Evolutionary conservation across 1,140 invertebrate genomes (phyloP), one percentile per base, ranked within the genome.

Genomic region (Lepidurus apus): DNA sequence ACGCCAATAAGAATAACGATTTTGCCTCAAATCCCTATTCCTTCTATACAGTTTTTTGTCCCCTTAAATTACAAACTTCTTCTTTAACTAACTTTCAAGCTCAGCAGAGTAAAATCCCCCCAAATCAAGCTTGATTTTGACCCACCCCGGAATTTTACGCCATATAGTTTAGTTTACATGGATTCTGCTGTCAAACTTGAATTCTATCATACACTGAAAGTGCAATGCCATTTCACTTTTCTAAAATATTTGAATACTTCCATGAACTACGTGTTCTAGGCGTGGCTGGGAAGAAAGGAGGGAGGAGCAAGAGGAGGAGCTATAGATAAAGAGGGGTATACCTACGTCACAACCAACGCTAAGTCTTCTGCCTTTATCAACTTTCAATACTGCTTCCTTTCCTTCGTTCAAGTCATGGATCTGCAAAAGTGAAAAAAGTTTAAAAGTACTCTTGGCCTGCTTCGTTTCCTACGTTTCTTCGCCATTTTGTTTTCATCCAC

Each of bases 401-500:
- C 13, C 53, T 65, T 17, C 47, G 34, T 4, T 42, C 77, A n/a
- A 10, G 77, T 43, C 77, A 10, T 13, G 42, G 21, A 26, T 78
- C 26, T 74, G 8, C 77, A 34, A 34, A 34, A 34, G 34, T 34
- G 34, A 34, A 34, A 34, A 34, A 34, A 34, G 4, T 42, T 78
- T 1, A 13, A 65, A 65, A 65, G 53, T 65, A 65, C 53, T 65
- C 21, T 21, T 65, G 53, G 53, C 53, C 53, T 65, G 0, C 24
- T 75, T 17, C 24, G 17, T 24, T 75, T 75, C 74, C 24, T 75
- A 7, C 10, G 13, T 7, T 13, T 75, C 24, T 75, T 78, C 77
- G 53, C 77, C 21, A 24, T 76, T 65, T 78, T 74, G 9, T 74
- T 75, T 74, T 78, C 44, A 42, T n/a, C 26, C 76, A 81, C 45